Conservation (phyloP, 2,113 vertebrate species). For the Dicerorhinus sumatrensis region DNA sequence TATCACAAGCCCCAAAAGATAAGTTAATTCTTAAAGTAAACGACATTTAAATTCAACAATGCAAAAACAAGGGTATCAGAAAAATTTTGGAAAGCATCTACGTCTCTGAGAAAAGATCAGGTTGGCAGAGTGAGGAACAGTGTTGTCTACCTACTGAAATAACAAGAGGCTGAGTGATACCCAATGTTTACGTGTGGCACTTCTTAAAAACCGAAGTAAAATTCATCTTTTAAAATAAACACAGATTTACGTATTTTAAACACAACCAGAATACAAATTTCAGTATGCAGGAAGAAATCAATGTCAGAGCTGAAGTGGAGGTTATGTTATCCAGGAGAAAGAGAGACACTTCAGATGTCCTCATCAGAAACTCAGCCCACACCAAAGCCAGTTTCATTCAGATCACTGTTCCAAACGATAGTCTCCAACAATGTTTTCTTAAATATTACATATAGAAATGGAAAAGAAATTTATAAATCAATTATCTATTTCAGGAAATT, state of each 20-base stretch:
- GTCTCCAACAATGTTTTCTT: not conserved
- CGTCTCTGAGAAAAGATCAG: not conserved
- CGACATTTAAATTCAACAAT: not conserved
- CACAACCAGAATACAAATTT: not conserved
- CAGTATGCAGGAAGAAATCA: not conserved
- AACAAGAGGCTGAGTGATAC: not conserved
- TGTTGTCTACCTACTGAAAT: not conserved
- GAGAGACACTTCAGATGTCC: not conserved
- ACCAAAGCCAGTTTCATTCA: not conserved
- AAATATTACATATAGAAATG: not conserved
- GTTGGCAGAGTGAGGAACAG: too few relatives aligned
- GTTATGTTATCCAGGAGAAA: not conserved
- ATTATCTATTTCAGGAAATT: not conserved
- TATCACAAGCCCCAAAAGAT: not conserved
- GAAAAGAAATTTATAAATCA: not conserved
- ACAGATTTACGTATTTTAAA: not conserved
- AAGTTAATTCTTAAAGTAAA: not conserved
- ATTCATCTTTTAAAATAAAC: not conserved
- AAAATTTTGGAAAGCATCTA: not conserved
- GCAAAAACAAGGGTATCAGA: not conserved
- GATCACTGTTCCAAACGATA: not conserved
- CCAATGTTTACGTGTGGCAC: not conserved
- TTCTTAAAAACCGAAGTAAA: not conserved
- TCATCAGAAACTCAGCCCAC: not conserved
- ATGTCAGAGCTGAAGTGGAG: not conserved